A percentile compares a stretch with the other conserved stretches of the same genome.
Evolutionary conservation across 2,113 vertebrate species (phyloP).

Genomic region (Passer domesticus): DNA sequence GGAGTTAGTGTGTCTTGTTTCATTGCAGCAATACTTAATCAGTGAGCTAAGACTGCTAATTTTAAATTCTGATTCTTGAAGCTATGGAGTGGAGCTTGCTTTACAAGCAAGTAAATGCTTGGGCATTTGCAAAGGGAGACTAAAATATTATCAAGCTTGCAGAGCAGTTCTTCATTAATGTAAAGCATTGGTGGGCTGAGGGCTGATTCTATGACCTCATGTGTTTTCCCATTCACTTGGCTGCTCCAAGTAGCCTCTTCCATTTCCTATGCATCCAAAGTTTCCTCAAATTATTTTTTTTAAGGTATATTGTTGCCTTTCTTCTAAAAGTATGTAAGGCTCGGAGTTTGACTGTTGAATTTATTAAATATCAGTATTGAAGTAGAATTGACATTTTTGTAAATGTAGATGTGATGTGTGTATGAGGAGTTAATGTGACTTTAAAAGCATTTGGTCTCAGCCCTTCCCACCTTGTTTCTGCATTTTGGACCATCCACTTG

Average conservation of each 20-base stretch:
- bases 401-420: background rate
- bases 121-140: background rate
- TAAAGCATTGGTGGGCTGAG: background rate
- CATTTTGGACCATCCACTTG: background rate
- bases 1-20: background rate
- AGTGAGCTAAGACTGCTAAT: background rate
- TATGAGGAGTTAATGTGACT: background rate
- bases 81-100: background rate
- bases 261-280: background rate
- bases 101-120: background rate
- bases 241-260: background rate
- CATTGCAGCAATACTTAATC: background rate
- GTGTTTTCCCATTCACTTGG: background rate
- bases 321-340: background rate
- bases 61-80: background rate
- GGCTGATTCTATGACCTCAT: background rate
- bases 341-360: background rate
- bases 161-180: background rate
- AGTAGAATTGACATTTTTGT: background rate
- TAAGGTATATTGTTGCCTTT: background rate
- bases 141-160: background rate
- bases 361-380: background rate
- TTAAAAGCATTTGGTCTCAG: background rate
- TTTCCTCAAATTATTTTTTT: background rate
- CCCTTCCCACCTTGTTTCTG: background rate